Percentiles rank a stretch among this genome's conserved stretches.
Evolutionary conservation across 2,888 invertebrate species (phyloP).

Genomic region (Andrena bicolor): DNA sequence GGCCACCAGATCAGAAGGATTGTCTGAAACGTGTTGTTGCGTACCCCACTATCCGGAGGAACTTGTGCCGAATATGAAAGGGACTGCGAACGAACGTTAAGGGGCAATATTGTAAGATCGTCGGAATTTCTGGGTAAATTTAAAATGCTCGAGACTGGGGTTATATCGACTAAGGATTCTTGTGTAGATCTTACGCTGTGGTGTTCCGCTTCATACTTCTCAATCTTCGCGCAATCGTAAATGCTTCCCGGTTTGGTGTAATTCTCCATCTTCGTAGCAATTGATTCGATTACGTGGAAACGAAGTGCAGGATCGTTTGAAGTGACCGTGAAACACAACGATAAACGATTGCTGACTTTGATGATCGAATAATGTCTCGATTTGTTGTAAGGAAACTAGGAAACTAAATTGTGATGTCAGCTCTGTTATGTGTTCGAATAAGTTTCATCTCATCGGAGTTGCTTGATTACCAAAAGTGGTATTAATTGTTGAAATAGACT

Average conservation of each 20-base stretch:
- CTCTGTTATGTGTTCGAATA: background rate
- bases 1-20: conserved; percentile 81
- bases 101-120: background rate
- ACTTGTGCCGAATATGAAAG: conserved; percentile 42
- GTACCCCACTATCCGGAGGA: conserved; percentile 32
- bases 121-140: conserved; percentile 29
- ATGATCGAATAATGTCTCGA: background rate
- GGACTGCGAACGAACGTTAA: conserved; percentile 2
- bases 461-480: background rate
- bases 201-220: conserved; percentile 17
- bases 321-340: background rate
- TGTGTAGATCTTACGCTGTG: background rate
- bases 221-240: background rate
- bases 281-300: conserved; percentile 4
- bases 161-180: background rate
- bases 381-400: background rate
- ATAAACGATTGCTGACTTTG: conserved; percentile 10
- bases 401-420: too few relatives aligned
- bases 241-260: conserved; percentile 12
- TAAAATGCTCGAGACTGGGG: conserved; percentile 5
- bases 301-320: background rate
- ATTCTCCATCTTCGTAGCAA: background rate
- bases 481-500: background rate
- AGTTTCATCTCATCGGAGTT: background rate
- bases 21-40: conserved; percentile 76